Evolutionary conservation across 1,140 invertebrate species (phyloP).

Genomic region (Theocolax elegans): DNA sequence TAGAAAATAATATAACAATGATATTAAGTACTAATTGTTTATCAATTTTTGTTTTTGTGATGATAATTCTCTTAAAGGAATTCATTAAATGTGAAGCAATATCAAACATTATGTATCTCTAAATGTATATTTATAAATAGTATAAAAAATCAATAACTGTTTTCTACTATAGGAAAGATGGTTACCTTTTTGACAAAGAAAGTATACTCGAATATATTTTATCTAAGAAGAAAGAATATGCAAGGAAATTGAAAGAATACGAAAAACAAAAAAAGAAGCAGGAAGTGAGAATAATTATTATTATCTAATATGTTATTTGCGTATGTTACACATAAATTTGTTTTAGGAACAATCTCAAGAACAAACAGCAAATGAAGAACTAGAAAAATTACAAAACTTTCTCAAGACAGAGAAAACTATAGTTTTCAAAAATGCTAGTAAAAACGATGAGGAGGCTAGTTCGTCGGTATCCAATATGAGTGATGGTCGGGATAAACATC

Average conservation of each 20-base stretch:
- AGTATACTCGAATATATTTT: conserved; percentile 96
- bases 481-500: conserved; percentile 73
- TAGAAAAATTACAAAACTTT: conserved; percentile 80
- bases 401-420: conserved; percentile 82
- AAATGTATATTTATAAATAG: no score
- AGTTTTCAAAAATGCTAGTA: conserved; percentile 56
- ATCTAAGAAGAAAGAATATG: conserved; percentile 93
- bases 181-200: conserved; percentile 97
- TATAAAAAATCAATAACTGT: no score
- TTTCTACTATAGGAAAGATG: conserved; percentile 84
- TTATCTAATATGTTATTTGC: background rate
- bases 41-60: background rate
- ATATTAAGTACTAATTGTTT: background rate
- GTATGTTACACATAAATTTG: conserved; percentile 2
- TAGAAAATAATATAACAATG: background rate
- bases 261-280: conserved; percentile 88
- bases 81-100: no score
- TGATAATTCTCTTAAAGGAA: background rate
- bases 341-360: conserved; percentile 71
- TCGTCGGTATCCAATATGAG: conserved; percentile 82
- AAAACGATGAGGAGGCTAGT: conserved; percentile 39
- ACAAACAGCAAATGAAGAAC: conserved; percentile 76
- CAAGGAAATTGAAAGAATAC: conserved; percentile 91
- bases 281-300: conserved; percentile 61
- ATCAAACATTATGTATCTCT: no score